Evolutionary conservation across 2,113 vertebrate genomes (phyloP).

Genomic region (Crotalus horridus): DNA sequence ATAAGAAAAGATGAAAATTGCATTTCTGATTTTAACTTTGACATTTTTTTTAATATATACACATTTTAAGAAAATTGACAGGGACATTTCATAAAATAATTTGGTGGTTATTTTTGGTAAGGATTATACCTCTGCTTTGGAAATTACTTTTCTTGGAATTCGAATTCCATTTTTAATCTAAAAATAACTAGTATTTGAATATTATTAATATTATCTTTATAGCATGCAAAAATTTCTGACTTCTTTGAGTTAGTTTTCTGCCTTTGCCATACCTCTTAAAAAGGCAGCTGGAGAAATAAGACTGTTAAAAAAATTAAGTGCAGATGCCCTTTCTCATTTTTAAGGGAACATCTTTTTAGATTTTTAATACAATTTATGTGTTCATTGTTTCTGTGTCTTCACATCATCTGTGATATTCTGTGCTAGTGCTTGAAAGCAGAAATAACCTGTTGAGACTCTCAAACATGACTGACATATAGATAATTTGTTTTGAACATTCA

Average conservation of each 20-base stretch:
- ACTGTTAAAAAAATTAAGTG: not conserved
- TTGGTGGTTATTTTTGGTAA: not conserved
- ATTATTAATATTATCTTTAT: not conserved
- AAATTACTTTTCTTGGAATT: not conserved
- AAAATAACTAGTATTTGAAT: not conserved
- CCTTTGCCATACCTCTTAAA: not conserved
- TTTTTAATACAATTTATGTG: not conserved
- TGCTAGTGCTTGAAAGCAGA: not conserved
- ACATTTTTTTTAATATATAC: conserved; percentile 27
- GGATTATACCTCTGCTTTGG: not conserved
- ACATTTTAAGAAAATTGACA: conserved; percentile 3
- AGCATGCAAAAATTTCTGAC: not conserved
- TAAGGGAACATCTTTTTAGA: not conserved
- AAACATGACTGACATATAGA: not conserved
- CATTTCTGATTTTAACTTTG: conserved; percentile 37
- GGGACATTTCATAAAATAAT: not conserved
- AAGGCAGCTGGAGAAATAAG: not conserved
- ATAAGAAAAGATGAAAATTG: conserved; percentile 40
- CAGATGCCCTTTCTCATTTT: not conserved
- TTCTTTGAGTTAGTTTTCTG: not conserved
- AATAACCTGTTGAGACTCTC: not conserved
- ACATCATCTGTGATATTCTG: not conserved
- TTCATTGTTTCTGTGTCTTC: not conserved
- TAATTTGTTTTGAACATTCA: not conserved
- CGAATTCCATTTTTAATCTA: not conserved